Base-by-base conservation (phyloP, 2,797 vertebrate species). In the Lycodopsis pacificus region DNA sequence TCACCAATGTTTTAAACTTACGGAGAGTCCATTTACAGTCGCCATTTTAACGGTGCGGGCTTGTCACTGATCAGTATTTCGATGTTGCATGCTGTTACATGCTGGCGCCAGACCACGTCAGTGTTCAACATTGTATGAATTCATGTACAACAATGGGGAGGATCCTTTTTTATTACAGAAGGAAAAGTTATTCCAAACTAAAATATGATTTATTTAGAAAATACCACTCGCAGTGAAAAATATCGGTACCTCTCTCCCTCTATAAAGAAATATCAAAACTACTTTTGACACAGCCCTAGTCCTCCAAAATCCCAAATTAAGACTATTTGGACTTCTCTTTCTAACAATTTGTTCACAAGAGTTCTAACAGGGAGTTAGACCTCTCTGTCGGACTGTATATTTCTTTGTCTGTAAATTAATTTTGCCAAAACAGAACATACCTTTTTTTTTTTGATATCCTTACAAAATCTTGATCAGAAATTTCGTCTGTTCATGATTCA, bases 131-230 rank as follows among this genome's bases (percentile, higher is more conserved):
- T 36, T 59, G 32, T n/a, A 59, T 58, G 4, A 59, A 2, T 0
- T 20, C 1, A 10, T 59, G 8, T 36, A 13, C 57, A 59, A 44
- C 15, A 44, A 17, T 7, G 42, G 17, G 17, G 15, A 44, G 15
- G 42, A 44, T 44, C 1, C 1, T 17, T 44, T 57, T 36, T 59
- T 59, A 13, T 59, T 42, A 57, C 53, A 17, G 7, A 54, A 30
- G 11, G 12, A 53, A 40, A 44, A 40, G 25, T 32, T 25, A 59
- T n/a, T 0, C 0, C 19, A n/a, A 36, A 34, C 19, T 36, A 36
- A 59, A 59, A n/a, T 20, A 59, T 36, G 11, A 59, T 59, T 59
- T 12, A n/a, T 59, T 62, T 63, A 5, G 22, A 42, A 42, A 63
- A 57, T 30, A 57, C 40, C 38, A 25, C 14, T 42, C 7, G 13